Evolutionary conservation across 2,113 vertebrate species (phyloP), one percentile per base, ranked within the genome.

Genomic region (Pyxicephalus adspersus): DNA sequence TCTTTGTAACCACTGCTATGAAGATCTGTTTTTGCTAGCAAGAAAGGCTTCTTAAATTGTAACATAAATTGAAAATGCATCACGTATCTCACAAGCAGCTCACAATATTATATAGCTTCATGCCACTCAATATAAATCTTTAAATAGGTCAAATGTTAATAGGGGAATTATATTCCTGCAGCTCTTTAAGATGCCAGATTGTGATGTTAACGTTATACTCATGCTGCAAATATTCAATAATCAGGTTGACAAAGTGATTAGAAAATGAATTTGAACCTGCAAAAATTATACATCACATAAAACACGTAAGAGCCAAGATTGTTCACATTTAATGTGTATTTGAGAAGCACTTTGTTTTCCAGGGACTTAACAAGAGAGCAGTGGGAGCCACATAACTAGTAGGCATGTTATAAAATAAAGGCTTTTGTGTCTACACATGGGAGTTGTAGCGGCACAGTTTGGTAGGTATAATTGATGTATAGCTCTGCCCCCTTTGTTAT

Each of bases 271-370:
- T 34, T 29, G 52, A 17, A 78, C 18, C 64, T 57, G 45, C 34
- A 65, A 31, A 78, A 79, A 68, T 79, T 79, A 68, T 45, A 68
- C 22, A 68, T n/a, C 20, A 38, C 26, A 58, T 55, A 31, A 68
- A 79, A 79, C 31, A 78, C 34, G 51, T 52, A 45, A 58, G 57
- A 79, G 51, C 76, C 50, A 5, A 25, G 31, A 66, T 60, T 79
- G 58, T 79, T 79, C n/a, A 15, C 64, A 67, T 60, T 60, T 67
- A 79, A 58, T 60, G 64, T 68, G 64, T 22, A 25, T 52, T 68
- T 60, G 54, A 68, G 29, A 77, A 38, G 31, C 64, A 79, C 77
- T 79, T 79, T 68, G 77, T 79, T 79, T 79, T 79, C 77, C 52
- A 68, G 58, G 68, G 77, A 31, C 18, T 67, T 66, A 55, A 77